These are phyloP conservation scores for Mus spretus DNA, from an alignment of 2,797 vertebrate genomes.

Conservation along the genomic window DNA sequence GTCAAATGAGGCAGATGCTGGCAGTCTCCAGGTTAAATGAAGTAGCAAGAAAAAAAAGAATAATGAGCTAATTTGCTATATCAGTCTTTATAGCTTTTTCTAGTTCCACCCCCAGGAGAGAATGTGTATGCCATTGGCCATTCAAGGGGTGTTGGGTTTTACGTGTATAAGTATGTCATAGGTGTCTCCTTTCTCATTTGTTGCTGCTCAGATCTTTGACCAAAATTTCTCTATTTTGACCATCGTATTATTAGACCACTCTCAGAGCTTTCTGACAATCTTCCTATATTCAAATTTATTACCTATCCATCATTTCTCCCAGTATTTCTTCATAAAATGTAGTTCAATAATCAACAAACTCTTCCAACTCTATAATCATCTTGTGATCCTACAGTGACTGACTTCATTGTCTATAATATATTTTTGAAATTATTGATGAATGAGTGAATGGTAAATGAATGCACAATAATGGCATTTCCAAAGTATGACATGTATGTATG, in stretches of 20 bases:
- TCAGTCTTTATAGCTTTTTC: neutral
- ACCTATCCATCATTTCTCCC: neutral
- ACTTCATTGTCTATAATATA: neutral
- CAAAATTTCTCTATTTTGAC: neutral
- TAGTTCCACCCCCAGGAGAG: neutral
- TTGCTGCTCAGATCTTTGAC: neutral
- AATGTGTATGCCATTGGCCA: neutral
- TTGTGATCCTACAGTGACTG: neutral
- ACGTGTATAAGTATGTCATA: neutral
- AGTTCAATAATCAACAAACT: neutral
- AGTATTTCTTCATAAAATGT: conserved; percentile 11
- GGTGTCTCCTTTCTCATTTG: neutral
- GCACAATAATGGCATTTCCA: neutral
- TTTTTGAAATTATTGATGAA: conserved; percentile 12
- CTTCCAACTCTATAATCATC: neutral
- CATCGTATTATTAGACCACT: neutral
- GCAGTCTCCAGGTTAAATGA: neutral
- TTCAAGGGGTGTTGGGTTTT: neutral
- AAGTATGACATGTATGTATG: neutral
- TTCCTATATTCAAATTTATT: conserved; percentile 18
- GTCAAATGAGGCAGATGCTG: neutral
- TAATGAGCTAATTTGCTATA: neutral
- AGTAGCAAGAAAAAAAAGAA: conserved; percentile 9
- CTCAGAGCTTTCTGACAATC: neutral
- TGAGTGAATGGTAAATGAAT: neutral